phyloP scores from a whole-genome alignment of 1,140 invertebrate genomes.

The Caenorhabditis elegans region DNA sequence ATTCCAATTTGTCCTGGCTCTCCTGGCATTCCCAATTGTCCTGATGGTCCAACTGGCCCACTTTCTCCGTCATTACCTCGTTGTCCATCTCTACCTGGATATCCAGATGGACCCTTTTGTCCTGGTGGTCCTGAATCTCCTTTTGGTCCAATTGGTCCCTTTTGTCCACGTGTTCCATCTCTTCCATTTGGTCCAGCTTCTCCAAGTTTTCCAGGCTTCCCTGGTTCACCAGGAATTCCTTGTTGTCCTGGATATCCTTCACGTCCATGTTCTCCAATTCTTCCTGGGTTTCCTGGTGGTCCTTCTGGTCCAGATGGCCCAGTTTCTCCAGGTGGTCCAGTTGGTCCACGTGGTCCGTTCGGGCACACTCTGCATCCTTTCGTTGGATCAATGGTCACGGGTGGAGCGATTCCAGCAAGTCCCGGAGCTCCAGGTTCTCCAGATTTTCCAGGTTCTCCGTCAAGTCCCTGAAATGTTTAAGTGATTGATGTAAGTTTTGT shows the following conservation, averaged over 20 bases:
- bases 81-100: conserved; percentile 45
- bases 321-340: conserved; percentile 42
- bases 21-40: conserved; percentile 38
- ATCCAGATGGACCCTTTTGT: conserved; percentile 39
- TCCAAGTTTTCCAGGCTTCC: conserved; percentile 46
- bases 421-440: conserved; percentile 58
- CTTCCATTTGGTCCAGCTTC: conserved; percentile 44
- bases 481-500: no score
- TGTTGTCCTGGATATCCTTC: conserved; percentile 46
- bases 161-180: conserved; percentile 46
- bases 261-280: conserved; percentile 45
- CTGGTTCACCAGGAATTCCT: conserved; percentile 48
- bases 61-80: conserved; percentile 36
- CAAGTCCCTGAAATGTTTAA: conserved; percentile 39
- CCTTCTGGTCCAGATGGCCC: conserved; percentile 36
- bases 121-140: conserved; percentile 45
- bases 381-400: conserved; percentile 61
- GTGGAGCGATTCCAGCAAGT: conserved; percentile 59
- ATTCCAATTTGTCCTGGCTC: conserved; percentile 37
- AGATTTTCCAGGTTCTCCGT: conserved; percentile 53
- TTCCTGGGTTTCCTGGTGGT: conserved; percentile 42
- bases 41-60: conserved; percentile 36
- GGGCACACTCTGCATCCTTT: conserved; percentile 59
- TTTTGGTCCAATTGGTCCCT: conserved; percentile 44
- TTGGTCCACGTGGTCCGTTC: conserved; percentile 42